phyloP scores from a whole-genome alignment of 2,113 vertebrate genomes.

The Cercocebus atys region DNA sequence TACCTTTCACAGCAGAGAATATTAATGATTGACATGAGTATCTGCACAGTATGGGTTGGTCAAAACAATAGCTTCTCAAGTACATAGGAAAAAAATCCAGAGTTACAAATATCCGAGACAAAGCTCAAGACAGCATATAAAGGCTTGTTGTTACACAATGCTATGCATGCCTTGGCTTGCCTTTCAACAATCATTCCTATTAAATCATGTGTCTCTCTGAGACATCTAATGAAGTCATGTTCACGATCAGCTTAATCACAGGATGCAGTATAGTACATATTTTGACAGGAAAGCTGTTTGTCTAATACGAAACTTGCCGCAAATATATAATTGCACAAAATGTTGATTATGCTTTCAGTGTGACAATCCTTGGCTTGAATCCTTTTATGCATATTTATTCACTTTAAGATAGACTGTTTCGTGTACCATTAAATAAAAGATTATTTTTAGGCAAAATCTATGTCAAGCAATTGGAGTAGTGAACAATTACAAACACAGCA shows the following conservation, averaged over 20 bases:
- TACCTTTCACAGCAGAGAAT: neutral
- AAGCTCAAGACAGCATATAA: neutral
- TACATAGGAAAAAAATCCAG: neutral
- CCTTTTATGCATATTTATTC: constrained; percentile 26
- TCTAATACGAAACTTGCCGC: constrained; percentile 36
- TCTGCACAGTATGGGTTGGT: neutral
- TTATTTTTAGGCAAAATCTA: constrained; percentile 1
- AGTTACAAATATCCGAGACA: neutral
- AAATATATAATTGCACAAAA: constrained; percentile 62
- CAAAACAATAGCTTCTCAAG: neutral
- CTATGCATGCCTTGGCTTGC: neutral
- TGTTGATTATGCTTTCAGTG: constrained; percentile 46
- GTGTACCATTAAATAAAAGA: neutral
- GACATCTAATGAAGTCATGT: constrained; percentile 56
- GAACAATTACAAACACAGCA: neutral
- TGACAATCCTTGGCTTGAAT: constrained; percentile 36
- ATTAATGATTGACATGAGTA: neutral
- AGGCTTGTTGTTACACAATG: neutral
- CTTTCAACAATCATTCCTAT: constrained; percentile 45
- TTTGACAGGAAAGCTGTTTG: constrained; percentile 61
- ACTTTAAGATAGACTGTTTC: constrained; percentile 32
- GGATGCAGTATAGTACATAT: constrained; percentile 1
- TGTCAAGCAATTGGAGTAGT: neutral
- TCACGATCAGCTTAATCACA: constrained; percentile 32
- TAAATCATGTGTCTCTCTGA: constrained; percentile 59